Base-by-base conservation (phyloP, 2,797 vertebrate species). In the Squalus acanthias region DNA sequence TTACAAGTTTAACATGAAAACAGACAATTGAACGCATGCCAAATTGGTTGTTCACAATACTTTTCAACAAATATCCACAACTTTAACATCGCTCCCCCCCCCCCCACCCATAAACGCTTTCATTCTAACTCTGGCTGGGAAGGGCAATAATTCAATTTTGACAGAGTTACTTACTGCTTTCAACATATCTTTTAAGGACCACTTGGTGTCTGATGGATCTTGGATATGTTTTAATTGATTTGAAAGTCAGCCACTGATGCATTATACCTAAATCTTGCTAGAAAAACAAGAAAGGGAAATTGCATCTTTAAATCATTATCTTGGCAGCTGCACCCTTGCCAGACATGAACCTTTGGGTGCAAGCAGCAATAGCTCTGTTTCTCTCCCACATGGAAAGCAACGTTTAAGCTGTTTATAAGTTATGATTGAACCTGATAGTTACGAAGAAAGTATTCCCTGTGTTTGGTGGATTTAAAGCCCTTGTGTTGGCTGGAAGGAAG, bases 231-330 rank as follows among this genome's bases (percentile, higher is more conserved):
- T 76, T 74, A 57, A 95, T 60, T 29, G 50, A 95, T 95, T 76
- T 53, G 70, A 95, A 76, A 60, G 67, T 57, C 46, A 74, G 94
- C 46, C 10, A 33, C 53, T 95, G 24, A 57, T 76, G 50, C 39
- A 57, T 76, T 76, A 26, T 72, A 57, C 50, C 70, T 29, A 29
- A 69, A 46, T 67, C 91, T 60, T 53, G 26, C 94, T 17, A 76
- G 26, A 53, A 15, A 76, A 95, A 60, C 69, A 95, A 50, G 22
- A 24, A 57, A 76, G 94, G 50, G 94, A 95, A 95, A 95, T 33
- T 29, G 50, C 12, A 57, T 95, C 94, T 74, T 74, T 76, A 76
- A 95, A 53, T 50, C 94, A 72, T 29, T 33, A 95, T 3, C 69
- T 9, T 95, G 50, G 94, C 70, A 57, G 94, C 94, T 29, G 24